Conservation (phyloP, 2,797 vertebrate species). For the Acanthiza pusilla region DNA sequence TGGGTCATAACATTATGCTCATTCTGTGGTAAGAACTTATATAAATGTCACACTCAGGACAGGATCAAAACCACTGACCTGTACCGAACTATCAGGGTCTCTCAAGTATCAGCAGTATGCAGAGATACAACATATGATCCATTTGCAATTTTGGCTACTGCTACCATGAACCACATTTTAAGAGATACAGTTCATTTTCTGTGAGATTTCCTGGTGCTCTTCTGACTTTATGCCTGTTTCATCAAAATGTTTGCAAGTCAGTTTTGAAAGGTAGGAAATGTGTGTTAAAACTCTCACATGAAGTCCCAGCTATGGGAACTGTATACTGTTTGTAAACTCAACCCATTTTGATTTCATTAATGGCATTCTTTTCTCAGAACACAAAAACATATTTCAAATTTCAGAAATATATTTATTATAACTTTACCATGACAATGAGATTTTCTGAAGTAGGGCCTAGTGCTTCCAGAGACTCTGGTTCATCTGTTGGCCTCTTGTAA, state of each 20-base stretch:
- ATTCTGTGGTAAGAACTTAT: background rate
- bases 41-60: background rate
- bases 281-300: background rate
- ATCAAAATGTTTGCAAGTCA: background rate
- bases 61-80: background rate
- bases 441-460: conserved; percentile 92
- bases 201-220: background rate
- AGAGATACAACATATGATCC: fast-evolving
- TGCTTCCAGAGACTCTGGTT: conserved; percentile 93
- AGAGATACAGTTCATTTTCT: background rate
- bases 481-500: conserved; percentile 92
- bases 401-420: background rate
- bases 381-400: background rate
- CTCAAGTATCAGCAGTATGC: background rate
- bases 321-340: background rate
- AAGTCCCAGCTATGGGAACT: background rate
- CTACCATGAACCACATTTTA: background rate
- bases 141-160: background rate
- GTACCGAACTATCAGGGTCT: background rate
- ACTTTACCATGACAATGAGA: conserved; percentile 93
- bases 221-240: background rate
- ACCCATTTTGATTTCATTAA: background rate
- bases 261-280: background rate
- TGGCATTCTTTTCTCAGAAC: background rate
- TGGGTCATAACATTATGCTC: background rate